phyloP scores from a whole-genome alignment of 2,113 vertebrate genomes.

The Bubo scandiacus region DNA sequence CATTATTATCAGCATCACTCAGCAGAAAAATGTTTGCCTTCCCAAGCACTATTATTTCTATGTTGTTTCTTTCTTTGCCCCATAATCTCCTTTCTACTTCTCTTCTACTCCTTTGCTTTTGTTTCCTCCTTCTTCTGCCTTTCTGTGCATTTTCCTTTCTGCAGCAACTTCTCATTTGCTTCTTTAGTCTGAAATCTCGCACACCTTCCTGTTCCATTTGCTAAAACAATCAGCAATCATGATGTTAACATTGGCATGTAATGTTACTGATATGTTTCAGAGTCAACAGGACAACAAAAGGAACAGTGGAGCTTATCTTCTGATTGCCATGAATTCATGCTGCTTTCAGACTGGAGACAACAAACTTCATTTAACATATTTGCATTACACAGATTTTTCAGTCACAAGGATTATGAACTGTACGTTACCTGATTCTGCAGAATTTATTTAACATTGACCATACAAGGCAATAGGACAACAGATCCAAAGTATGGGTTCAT shows the following conservation, averaged over 20 bases:
- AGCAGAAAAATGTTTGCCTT: slow-evolving; percentile 34
- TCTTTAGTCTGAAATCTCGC: not conserved
- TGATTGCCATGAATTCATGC: not conserved
- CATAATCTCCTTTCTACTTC: not conserved
- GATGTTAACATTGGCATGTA: not conserved
- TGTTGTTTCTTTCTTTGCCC: not conserved
- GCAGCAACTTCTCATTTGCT: not conserved
- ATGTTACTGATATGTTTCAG: not conserved
- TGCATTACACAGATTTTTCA: not conserved
- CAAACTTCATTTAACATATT: not conserved
- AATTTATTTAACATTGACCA: not conserved
- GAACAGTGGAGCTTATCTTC: not conserved
- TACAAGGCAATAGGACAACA: not conserved
- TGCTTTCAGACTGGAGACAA: not conserved
- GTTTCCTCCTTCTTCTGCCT: not conserved
- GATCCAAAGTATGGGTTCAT: not conserved
- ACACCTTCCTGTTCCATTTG: not conserved
- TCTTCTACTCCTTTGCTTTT: not conserved
- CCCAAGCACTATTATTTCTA: not conserved
- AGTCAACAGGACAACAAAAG: not conserved
- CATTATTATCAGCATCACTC: slow-evolving; percentile 19
- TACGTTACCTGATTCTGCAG: not conserved
- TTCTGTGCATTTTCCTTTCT: not conserved
- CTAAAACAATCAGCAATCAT: not conserved
- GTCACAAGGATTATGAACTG: not conserved